A percentile compares a stretch with the other conserved stretches of the same genome.
phyloP scores from a whole-genome alignment of 2,888 invertebrate species.

The Callyntrura sp. region DNA sequence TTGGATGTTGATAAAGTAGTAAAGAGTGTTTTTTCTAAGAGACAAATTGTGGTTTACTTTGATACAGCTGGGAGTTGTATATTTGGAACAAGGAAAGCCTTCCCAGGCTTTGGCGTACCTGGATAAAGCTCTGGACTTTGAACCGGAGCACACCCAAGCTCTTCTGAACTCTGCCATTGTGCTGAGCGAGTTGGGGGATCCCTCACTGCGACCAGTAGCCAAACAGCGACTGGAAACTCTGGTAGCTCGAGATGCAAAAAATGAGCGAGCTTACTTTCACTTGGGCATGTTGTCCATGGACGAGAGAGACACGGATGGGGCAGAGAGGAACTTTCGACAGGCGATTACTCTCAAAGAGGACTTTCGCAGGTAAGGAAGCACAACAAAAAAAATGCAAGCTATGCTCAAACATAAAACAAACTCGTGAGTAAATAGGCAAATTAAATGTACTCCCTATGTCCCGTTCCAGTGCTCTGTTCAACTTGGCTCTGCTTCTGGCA shows the following conservation, averaged over 20 bases:
- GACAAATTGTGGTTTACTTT: constrained; percentile 51
- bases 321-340: constrained; percentile 96
- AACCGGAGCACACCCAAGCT: constrained; percentile 98
- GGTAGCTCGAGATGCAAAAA: constrained; percentile 90
- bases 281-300: constrained; percentile 99
- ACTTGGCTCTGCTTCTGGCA: constrained; percentile 95
- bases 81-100: constrained; percentile 96
- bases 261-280: constrained; percentile 97
- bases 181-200: constrained; percentile 87
- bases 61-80: constrained; percentile 95
- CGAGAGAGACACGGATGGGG: constrained; percentile 94
- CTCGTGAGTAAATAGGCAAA: neutral
- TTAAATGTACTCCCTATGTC: neutral
- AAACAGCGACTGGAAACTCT: constrained; percentile 93
- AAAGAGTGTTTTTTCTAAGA: neutral
- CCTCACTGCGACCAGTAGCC: constrained; percentile 86
- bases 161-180: constrained; percentile 97
- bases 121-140: constrained; percentile 96
- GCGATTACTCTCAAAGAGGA: constrained; percentile 90
- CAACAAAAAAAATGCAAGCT: neutral
- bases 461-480: constrained; percentile 96
- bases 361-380: constrained; percentile 81
- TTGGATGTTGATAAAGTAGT: neutral
- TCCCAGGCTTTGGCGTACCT: constrained; percentile 96
- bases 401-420: neutral